Conservation (phyloP, 2,113 vertebrate genomes). For the Agelaius phoeniceus region DNA sequence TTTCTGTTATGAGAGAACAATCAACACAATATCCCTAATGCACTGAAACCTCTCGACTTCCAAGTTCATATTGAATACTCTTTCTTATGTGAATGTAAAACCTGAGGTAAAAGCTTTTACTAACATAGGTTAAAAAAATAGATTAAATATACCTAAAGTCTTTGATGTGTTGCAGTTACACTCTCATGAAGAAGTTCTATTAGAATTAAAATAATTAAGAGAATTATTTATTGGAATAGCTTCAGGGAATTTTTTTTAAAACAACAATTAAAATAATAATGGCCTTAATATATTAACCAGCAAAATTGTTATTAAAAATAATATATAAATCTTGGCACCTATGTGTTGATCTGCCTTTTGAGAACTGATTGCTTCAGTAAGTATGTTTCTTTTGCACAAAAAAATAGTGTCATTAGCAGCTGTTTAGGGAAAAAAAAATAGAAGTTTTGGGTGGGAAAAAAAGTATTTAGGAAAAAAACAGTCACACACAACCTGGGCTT, state of each 20-base stretch:
- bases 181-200: background rate
- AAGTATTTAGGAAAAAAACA: background rate
- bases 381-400: background rate
- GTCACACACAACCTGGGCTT: background rate
- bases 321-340: background rate
- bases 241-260: background rate
- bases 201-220: background rate
- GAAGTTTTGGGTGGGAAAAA: background rate
- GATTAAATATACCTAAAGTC: background rate
- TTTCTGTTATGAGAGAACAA: background rate
- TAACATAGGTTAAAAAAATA: background rate
- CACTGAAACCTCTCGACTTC: background rate
- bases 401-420: background rate
- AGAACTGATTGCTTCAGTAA: background rate
- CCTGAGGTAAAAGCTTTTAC: background rate
- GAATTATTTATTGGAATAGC: background rate
- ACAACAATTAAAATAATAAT: background rate
- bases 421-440: background rate
- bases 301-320: background rate
- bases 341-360: background rate
- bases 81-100: background rate
- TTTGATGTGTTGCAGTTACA: background rate
- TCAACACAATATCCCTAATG: background rate
- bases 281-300: background rate
- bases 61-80: background rate